phyloP scores from a whole-genome alignment of 2,797 vertebrate genomes.

The Lepus oiostolus region DNA sequence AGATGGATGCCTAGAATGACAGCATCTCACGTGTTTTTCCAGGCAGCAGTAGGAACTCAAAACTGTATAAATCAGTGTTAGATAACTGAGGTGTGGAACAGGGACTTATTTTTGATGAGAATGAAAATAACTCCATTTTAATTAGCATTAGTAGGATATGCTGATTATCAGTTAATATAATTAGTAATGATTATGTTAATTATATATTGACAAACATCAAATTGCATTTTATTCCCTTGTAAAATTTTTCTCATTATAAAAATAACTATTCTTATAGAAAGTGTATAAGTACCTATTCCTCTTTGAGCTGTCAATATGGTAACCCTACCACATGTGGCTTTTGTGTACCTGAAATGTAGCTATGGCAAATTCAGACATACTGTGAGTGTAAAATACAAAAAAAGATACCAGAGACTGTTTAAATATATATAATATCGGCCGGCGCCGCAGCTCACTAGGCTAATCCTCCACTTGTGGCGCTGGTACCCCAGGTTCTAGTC shows the following conservation, averaged over 20 bases:
- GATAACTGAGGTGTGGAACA: not conserved
- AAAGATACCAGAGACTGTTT: not conserved
- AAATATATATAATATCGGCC: not conserved
- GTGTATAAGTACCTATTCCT: not conserved
- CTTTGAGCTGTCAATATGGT: not conserved
- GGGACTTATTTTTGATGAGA: constrained; percentile 12
- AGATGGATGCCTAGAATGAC: not conserved
- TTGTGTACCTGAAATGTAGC: not conserved
- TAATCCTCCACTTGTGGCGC: too few relatives aligned
- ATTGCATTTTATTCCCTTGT: not conserved
- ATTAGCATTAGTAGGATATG: too few relatives aligned
- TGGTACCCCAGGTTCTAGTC: too few relatives aligned
- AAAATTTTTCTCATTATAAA: not conserved
- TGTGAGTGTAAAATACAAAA: not conserved
- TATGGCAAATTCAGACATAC: not conserved
- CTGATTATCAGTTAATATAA: too few relatives aligned
- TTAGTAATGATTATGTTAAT: too few relatives aligned
- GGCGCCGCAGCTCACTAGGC: too few relatives aligned
- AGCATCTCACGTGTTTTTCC: not conserved
- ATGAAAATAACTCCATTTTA: not conserved
- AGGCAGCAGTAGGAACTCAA: not conserved
- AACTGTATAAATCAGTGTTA: not conserved
- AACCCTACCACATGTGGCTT: not conserved
- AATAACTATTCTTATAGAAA: not conserved
- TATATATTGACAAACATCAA: not conserved